phyloP scores from a whole-genome alignment of 2,113 vertebrate genomes.

The Eonycteris spelaea region DNA sequence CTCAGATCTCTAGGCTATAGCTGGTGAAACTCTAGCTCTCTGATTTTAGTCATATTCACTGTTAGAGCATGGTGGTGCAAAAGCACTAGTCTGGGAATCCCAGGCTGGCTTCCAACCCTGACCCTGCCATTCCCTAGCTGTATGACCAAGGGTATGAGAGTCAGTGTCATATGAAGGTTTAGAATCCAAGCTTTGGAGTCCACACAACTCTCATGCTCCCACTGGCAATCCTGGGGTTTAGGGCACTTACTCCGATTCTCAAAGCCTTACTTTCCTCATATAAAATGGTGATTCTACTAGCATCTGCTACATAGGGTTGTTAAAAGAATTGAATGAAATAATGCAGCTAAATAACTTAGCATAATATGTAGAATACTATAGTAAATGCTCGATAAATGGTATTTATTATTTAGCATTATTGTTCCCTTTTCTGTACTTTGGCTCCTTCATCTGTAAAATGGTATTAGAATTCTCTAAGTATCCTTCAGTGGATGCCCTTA shows the following conservation, averaged over 20 bases:
- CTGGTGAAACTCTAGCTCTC: background rate
- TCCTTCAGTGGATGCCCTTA: background rate
- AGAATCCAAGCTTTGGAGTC: background rate
- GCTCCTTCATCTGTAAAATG: background rate
- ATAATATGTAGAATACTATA: background rate
- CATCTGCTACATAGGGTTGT: background rate
- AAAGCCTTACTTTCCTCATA: background rate
- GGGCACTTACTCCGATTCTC: background rate
- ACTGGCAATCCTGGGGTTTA: background rate
- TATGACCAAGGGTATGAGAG: background rate
- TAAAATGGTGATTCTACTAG: background rate
- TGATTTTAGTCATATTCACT: background rate
- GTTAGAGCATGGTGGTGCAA: background rate
- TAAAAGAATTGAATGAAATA: conserved; percentile 3
- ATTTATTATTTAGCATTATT: background rate
- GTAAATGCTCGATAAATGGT: background rate
- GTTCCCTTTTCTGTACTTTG: background rate
- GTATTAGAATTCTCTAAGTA: background rate
- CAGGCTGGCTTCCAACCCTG: background rate
- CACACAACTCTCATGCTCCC: background rate
- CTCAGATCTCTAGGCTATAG: background rate
- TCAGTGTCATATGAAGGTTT: background rate
- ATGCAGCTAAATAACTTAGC: background rate
- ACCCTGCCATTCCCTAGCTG: background rate
- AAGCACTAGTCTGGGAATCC: background rate